A percentile compares a stretch with the other conserved stretches of the same genome.
Conservation (phyloP, 2,888 invertebrate genomes). For the Lysandra bellargus region DNA sequence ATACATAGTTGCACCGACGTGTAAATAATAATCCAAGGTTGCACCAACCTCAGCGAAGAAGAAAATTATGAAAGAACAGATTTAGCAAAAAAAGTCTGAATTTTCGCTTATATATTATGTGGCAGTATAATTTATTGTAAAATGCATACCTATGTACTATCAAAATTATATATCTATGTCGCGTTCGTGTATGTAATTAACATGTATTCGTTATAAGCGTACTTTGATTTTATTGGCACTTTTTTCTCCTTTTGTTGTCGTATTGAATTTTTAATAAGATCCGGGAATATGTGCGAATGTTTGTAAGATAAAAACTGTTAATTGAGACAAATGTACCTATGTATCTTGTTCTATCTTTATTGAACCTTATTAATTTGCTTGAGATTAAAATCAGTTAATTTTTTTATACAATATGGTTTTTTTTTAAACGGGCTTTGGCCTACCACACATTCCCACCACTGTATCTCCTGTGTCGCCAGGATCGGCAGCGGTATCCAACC, state of each 20-base stretch:
- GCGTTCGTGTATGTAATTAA: slow-evolving; percentile 46
- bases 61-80: too few relatives aligned
- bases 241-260: slow-evolving; percentile 39
- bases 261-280: slow-evolving; percentile 29
- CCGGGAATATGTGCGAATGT: slow-evolving; percentile 21
- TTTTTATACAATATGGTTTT: neutral
- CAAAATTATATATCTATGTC: slow-evolving; percentile 13
- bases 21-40: too few relatives aligned
- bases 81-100: too few relatives aligned
- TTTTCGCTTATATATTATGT: neutral
- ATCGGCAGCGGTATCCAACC: too few relatives aligned
- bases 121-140: too few relatives aligned
- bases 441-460: too few relatives aligned
- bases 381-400: neutral
- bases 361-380: too few relatives aligned
- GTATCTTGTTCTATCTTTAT: neutral
- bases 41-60: too few relatives aligned
- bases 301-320: neutral
- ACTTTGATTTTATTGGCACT: slow-evolving; percentile 48
- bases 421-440: too few relatives aligned
- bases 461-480: too few relatives aligned
- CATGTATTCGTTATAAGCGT: slow-evolving; percentile 50
- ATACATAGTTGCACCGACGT: too few relatives aligned
- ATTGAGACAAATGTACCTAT: neutral
- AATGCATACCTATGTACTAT: neutral